These are phyloP conservation scores for Cyprinodon variegatus DNA, from an alignment of 2,113 vertebrate species.

Conservation along the genomic window DNA sequence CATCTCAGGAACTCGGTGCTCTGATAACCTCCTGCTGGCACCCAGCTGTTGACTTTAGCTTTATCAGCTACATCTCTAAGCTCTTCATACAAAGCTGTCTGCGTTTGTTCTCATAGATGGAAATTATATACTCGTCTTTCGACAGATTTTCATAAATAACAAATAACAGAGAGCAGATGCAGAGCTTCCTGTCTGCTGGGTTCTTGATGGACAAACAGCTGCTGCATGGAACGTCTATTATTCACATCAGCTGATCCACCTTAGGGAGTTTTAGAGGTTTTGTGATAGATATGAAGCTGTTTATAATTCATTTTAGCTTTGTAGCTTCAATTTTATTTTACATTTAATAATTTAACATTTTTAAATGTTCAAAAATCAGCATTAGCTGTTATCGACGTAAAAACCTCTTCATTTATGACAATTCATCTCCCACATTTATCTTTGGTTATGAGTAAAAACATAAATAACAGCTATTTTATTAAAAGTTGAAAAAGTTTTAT, in stretches of 20 bases:
- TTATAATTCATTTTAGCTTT: background rate
- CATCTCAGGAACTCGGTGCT: constrained; percentile 13
- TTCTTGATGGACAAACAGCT: constrained; percentile 2
- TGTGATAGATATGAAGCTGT: background rate
- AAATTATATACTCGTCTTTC: constrained; percentile 5
- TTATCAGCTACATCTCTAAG: constrained; percentile 33
- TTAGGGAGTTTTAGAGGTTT: background rate
- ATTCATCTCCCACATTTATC: background rate
- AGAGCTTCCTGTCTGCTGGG: background rate
- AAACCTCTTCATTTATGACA: no score
- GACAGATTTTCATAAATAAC: constrained; percentile 2
- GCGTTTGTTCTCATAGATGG: constrained; percentile 10
- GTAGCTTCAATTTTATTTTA: background rate
- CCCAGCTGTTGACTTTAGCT: constrained; percentile 60
- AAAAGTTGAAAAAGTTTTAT: background rate
- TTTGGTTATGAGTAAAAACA: background rate
- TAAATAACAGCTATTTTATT: background rate
- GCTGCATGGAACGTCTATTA: background rate
- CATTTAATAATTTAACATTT: background rate
- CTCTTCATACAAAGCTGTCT: constrained; percentile 23
- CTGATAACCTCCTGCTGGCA: constrained; percentile 66
- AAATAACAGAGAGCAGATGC: background rate
- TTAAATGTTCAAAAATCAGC: background rate
- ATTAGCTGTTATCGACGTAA: background rate
- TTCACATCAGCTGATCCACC: constrained; percentile 3